Percentiles rank a stretch among this genome's conserved stretches.
Evolutionary conservation across 2,113 vertebrate genomes (phyloP).

Genomic region (Galbula dea): DNA sequence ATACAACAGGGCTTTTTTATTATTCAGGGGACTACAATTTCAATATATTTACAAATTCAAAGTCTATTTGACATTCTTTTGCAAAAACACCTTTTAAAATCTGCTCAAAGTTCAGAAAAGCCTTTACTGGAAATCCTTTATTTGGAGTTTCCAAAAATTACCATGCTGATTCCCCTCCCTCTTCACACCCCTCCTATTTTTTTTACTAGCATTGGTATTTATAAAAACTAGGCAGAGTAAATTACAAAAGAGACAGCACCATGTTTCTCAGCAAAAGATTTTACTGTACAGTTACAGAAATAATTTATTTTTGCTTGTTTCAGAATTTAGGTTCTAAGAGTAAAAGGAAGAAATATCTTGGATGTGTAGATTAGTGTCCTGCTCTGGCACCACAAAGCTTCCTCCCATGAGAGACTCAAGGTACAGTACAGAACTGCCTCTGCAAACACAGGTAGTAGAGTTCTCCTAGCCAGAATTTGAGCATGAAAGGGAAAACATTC

Average conservation of each 20-base stretch:
- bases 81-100: neutral
- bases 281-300: neutral
- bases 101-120: neutral
- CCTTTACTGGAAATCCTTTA: neutral
- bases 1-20: neutral
- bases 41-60: neutral
- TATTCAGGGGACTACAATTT: neutral
- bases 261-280: neutral
- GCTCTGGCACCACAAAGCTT: neutral
- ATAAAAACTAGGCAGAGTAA: neutral
- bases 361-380: neutral
- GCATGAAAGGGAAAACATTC: neutral
- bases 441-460: neutral
- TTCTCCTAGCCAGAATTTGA: neutral
- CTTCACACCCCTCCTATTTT: accelerated
- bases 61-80: neutral
- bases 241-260: neutral
- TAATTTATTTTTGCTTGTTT: neutral
- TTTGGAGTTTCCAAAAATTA: neutral
- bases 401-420: too few relatives aligned
- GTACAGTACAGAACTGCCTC: neutral
- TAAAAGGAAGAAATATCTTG: neutral
- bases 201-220: neutral
- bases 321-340: neutral
- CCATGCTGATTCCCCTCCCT: accelerated